phyloP scores from a whole-genome alignment of 2,888 invertebrate species.

The Ophonus ardosiacus region DNA sequence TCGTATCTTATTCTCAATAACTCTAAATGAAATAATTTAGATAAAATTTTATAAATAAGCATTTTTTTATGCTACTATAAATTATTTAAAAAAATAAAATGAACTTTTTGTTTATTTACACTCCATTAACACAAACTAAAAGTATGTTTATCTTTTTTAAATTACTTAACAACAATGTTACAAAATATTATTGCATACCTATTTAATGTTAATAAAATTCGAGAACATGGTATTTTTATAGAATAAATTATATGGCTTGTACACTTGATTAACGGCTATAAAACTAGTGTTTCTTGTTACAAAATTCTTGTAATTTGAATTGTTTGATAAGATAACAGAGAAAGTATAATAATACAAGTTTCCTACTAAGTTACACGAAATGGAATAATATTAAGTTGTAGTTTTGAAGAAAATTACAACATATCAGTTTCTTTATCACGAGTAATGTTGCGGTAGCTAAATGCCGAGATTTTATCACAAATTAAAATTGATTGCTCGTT shows the following conservation, averaged over 20 bases:
- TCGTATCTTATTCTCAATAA: too few relatives aligned
- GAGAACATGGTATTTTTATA: too few relatives aligned
- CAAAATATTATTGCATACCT: too few relatives aligned
- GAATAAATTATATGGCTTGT: background rate
- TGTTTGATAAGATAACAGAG: background rate
- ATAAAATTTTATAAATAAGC: too few relatives aligned
- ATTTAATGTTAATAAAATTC: too few relatives aligned
- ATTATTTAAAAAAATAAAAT: too few relatives aligned
- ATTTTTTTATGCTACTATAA: too few relatives aligned
- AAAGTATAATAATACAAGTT: slow-evolving; percentile 11
- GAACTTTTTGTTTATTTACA: too few relatives aligned
- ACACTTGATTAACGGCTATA: background rate
- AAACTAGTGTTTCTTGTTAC: background rate
- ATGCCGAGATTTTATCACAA: slow-evolving; percentile 7
- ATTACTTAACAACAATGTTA: too few relatives aligned
- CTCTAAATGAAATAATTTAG: too few relatives aligned
- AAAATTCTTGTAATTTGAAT: background rate
- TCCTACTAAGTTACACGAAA: background rate
- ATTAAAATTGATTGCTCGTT: slow-evolving; percentile 6
- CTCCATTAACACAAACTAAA: too few relatives aligned
- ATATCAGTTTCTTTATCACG: background rate
- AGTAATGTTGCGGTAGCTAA: background rate
- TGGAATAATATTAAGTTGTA: background rate
- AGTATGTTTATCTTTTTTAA: too few relatives aligned
- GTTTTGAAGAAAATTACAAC: background rate